Evolutionary conservation across 2,888 invertebrate species (phyloP), one percentile per base, ranked within the genome.

Genomic region (Ctena decussata): DNA sequence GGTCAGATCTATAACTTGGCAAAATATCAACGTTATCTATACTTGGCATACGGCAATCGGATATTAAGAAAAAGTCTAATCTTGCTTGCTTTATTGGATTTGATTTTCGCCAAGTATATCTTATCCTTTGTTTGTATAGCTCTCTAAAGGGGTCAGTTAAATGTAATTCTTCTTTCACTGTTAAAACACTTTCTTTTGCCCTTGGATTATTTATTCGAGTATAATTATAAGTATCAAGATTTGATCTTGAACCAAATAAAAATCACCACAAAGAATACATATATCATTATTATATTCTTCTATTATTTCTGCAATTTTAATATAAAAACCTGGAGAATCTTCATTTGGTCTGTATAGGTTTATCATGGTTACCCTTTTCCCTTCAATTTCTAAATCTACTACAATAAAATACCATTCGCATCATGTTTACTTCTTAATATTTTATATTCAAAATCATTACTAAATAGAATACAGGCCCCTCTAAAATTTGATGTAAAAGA

Each of bases 401-500:
- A 35, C n/a, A 30, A 77, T 5, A 44, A 27, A 70, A 70, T 75
- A 21, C 75, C 57, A 37, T n/a, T 8, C 24, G 12, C 21, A 37
- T 75, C 75, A 24, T 75, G 53, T 75, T 32, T 74, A 24, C 49
- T 39, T 49, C 75, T 53, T 3, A 24, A 30, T 11, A 74, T 27
- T 69, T 80, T 65, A 46, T 44, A 74, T 46, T 41, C 41, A 46
- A 80, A 70, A 21, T 65, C 65, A 37, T 80, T 80, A 30, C 70
- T 80, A 18, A 80, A 75, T 2, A 80, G 27, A 49, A 80, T 69
- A 30, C 74, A 73, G 27, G 65, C 74, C 5, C 80, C 75, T 37
- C 80, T 49, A 27, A 70, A 1, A 69, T 80, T 80, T 27, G 80
- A 75, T 24, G 70, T 53, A 39, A 70, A 75, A 70, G 80, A 80